Base-by-base conservation (phyloP, 2,797 vertebrate genomes). In the Sylvia borin region DNA sequence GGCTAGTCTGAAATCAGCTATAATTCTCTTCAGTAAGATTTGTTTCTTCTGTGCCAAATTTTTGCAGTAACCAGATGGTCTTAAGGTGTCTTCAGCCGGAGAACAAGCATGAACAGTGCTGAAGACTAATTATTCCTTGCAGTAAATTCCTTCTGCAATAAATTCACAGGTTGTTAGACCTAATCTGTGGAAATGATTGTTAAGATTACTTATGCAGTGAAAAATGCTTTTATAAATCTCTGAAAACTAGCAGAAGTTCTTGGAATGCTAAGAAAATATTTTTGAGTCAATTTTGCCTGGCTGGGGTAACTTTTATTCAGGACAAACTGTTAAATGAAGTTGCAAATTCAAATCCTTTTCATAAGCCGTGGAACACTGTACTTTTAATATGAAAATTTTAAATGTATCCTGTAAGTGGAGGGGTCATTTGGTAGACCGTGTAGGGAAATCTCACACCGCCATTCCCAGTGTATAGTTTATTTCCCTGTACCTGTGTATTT, bases 81-180 rank as follows among this genome's bases (percentile, higher is more conserved):
- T 96, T 94, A 91, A 97, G 95, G 94, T 97, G 95, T 98, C 97
- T 97, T 98, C 96, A 94, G 84, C 77, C 87, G 67, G 73, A 93
- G 92, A 95, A 73, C 95, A 94, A 90, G 94, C 96, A 95, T 89
- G 90, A 98, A 67, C 85, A 64, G 68, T 67, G 80, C 87, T 85
- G 76, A 94, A 90, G 85, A 95, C 92, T 98, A 96, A 97, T 98
- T 98, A 97, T 90, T 94, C 80, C 60, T 95, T 90, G 95, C 95
- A 89, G 83, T 98, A 97, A 98, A 97, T 97, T 97, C 78, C 86
- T 97, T 92, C 72, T 97, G 95, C 91, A 97, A 95, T 97, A 97
- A 97, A 97, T 97, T 96, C 71, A 22, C 96, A 97, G 93, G 85
- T 95, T 85, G 65, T 96, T 94, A 84, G 62, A 83, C 78, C 88